These are phyloP conservation scores for Emydura subglobosa DNA, from an alignment of 2,113 vertebrate genomes.

Conservation along the genomic window DNA sequence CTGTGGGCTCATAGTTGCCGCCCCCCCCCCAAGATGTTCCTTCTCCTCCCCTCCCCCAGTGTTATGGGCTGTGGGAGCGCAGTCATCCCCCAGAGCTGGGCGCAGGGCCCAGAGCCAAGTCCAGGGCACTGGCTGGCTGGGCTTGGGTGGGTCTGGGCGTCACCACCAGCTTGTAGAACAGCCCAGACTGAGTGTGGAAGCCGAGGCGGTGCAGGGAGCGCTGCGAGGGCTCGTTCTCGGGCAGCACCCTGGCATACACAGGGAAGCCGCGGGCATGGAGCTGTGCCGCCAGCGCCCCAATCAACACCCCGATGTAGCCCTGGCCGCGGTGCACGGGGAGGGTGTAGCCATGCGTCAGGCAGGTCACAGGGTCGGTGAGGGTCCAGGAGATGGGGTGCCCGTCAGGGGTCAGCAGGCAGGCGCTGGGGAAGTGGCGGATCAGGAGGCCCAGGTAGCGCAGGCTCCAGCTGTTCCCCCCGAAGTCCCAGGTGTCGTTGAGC, in stretches of 20 bases:
- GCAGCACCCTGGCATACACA: background rate
- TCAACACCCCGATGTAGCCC: fast-evolving
- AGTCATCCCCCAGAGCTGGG: too few relatives aligned
- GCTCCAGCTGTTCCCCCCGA: background rate
- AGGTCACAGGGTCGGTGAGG: background rate
- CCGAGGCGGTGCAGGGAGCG: background rate
- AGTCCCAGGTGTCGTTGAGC: background rate
- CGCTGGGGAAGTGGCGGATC: background rate
- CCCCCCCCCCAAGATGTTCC: too few relatives aligned
- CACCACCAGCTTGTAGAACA: background rate
- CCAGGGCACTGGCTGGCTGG: too few relatives aligned
- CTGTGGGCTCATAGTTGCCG: too few relatives aligned
- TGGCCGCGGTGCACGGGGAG: background rate
- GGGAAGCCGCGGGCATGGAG: background rate
- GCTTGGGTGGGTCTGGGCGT: background rate
- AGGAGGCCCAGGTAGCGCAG: background rate
- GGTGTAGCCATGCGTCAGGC: background rate
- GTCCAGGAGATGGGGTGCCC: background rate
- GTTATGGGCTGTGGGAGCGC: too few relatives aligned
- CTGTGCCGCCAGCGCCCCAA: background rate
- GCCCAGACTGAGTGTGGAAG: background rate
- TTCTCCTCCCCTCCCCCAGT: too few relatives aligned
- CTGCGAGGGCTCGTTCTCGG: background rate
- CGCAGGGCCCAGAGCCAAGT: too few relatives aligned
- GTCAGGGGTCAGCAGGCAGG: background rate